Conservation (phyloP, 2,888 invertebrate species). For the Lasioglossum malachurum region DNA sequence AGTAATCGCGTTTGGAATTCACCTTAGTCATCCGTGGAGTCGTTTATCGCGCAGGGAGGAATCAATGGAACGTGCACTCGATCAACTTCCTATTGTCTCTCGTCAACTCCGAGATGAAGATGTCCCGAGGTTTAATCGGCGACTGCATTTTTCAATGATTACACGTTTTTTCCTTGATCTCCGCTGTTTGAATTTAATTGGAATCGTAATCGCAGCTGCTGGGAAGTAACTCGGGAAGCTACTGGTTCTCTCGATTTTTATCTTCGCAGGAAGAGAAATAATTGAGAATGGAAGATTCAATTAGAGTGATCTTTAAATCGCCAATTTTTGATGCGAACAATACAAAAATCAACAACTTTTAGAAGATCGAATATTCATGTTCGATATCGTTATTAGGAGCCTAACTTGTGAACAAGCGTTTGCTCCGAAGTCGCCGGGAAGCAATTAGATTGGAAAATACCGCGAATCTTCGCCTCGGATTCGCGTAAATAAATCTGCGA, state of each 20-base stretch:
- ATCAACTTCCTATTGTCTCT: neutral
- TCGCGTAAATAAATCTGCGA: slow-evolving; percentile 3
- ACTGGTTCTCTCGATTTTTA: neutral
- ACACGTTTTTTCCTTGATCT: neutral
- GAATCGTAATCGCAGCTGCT: neutral
- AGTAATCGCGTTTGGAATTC: neutral
- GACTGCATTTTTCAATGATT: neutral
- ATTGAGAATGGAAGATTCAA: neutral
- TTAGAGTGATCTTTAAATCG: neutral
- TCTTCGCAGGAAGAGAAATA: neutral
- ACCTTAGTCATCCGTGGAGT: slow-evolving; percentile 4
- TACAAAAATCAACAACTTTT: no score
- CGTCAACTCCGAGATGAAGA: neutral
- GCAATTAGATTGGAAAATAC: neutral
- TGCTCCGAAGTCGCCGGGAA: neutral
- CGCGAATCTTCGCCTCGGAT: neutral
- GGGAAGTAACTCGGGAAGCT: neutral
- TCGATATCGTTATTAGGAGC: neutral
- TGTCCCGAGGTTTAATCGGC: neutral
- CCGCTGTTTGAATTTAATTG: neutral
- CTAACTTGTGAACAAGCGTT: neutral
- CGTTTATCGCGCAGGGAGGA: neutral
- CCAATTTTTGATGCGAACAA: neutral
- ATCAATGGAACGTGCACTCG: neutral
- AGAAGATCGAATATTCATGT: neutral